Conservation (phyloP, 2,113 vertebrate genomes). For the Smithornis capensis region DNA sequence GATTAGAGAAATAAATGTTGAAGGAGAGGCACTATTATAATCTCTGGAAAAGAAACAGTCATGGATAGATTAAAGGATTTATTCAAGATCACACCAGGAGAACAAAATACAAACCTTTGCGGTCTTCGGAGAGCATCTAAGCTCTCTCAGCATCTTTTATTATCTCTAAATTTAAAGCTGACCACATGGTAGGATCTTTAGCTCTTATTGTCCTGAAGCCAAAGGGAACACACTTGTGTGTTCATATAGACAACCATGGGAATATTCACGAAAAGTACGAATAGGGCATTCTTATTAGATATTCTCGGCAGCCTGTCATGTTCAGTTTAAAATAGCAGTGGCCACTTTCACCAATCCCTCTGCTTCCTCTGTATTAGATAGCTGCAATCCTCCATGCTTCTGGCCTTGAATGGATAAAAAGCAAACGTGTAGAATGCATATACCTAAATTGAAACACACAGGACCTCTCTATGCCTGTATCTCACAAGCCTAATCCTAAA, state of each 20-base stretch:
- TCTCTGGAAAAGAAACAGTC: not conserved
- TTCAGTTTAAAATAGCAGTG: not conserved
- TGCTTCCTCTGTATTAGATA: not conserved
- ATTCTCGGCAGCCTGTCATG: not conserved
- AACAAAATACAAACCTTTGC: not conserved
- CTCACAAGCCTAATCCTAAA: not conserved
- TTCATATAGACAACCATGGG: not conserved
- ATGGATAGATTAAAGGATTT: not conserved
- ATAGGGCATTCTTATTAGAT: not conserved
- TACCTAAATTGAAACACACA: not conserved
- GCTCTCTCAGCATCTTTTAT: not conserved
- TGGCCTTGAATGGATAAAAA: not conserved
- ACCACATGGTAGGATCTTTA: not conserved
- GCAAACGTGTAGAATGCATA: fast-evolving
- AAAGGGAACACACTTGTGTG: not conserved
- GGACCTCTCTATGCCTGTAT: not conserved
- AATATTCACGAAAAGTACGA: not conserved
- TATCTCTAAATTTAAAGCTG: not conserved
- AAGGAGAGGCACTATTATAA: not conserved
- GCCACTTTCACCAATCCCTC: not conserved
- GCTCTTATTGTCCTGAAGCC: not conserved
- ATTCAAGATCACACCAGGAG: not conserved
- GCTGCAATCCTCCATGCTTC: not conserved
- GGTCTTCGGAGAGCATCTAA: not conserved
- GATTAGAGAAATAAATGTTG: not conserved